These are phyloP conservation scores for Delia radicum DNA, from an alignment of 1,140 invertebrate species.

Conservation along the genomic window DNA sequence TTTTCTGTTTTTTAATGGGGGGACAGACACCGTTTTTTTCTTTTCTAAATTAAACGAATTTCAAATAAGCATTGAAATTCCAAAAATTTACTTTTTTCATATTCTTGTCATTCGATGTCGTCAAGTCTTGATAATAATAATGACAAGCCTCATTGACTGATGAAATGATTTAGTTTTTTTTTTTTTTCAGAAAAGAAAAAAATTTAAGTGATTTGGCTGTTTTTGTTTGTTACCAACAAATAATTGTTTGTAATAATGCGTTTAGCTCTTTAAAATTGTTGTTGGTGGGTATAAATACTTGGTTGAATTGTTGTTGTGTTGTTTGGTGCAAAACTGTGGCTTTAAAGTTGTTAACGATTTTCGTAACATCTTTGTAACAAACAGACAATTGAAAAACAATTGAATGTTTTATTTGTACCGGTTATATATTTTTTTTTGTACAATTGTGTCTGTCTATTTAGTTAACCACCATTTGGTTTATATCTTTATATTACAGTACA, in stretches of 20 bases:
- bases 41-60: neutral
- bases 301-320: neutral
- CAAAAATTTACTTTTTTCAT: neutral
- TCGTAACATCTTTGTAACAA: neutral
- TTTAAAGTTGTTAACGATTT: neutral
- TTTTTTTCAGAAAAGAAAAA: no score
- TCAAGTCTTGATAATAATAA: neutral
- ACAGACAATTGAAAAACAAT: neutral
- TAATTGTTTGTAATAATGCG: neutral
- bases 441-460: neutral
- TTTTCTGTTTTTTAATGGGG: neutral
- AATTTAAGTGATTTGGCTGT: neutral
- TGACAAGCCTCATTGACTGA: neutral
- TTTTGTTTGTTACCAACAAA: neutral
- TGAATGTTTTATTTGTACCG: neutral
- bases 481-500: neutral
- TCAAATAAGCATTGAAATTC: neutral
- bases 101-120: neutral
- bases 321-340: neutral
- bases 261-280: neutral
- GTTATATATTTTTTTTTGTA: neutral
- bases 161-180: conserved; percentile 1
- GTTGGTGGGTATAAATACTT: neutral
- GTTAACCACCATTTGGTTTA: neutral
- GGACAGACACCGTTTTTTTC: neutral